Conservation (phyloP, 2,888 invertebrate species). For the Acholoe squamosa region DNA sequence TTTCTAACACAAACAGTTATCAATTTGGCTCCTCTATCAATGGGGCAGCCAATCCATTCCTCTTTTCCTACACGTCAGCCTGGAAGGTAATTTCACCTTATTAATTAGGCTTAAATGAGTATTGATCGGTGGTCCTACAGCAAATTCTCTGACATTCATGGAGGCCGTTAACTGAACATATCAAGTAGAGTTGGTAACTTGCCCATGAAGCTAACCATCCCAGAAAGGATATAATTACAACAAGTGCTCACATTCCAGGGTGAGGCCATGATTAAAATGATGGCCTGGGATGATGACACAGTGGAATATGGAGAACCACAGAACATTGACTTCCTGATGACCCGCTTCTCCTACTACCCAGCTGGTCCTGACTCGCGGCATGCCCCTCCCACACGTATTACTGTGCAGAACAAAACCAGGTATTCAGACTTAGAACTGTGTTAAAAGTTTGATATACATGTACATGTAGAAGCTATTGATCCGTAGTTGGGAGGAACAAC, state of each 20-base stretch:
- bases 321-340: constrained; percentile 55
- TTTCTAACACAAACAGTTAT: not conserved
- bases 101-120: too few species aligned
- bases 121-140: too few species aligned
- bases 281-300: constrained; percentile 73
- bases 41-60: constrained; percentile 47
- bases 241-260: constrained; percentile 73
- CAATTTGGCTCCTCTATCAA: constrained; percentile 1
- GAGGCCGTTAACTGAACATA: too few species aligned
- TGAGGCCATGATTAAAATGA: constrained; percentile 75
- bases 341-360: constrained; percentile 35
- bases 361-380: constrained; percentile 47
- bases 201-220: too few species aligned
- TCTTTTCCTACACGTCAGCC: constrained; percentile 37
- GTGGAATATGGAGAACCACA: constrained; percentile 28
- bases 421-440: too few species aligned
- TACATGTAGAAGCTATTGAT: too few species aligned
- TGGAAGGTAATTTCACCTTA: not conserved
- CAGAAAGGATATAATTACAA: too few species aligned
- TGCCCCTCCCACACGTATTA: constrained; percentile 6
- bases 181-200: too few species aligned
- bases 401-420: constrained; percentile 48
- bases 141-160: too few species aligned
- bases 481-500: too few species aligned
- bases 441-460: too few species aligned